Evolutionary conservation across 2,797 vertebrate genomes (phyloP), one percentile per base, ranked within the genome.

Genomic region (Oreortyx pictus): DNA sequence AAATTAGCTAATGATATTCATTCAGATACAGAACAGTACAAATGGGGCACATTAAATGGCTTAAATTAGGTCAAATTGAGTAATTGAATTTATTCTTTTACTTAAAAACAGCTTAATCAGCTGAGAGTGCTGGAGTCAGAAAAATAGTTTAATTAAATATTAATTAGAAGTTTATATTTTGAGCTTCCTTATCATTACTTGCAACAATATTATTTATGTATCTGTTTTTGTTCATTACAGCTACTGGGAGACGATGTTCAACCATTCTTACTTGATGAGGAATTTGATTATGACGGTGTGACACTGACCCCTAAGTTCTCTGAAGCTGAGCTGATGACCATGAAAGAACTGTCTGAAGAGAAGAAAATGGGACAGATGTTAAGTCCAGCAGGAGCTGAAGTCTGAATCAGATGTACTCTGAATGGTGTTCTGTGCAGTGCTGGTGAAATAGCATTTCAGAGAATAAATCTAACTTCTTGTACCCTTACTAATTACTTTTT

Each of bases 271-370:
- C 94, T 98, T 67, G 97, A 98, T 95, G 97, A 97, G 79, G 95
- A 97, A 76, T 98, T 98, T 95, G 98, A 98, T 96, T 98, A 98
- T 82, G 97, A 98, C 80, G 81, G n/a, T 11, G 97, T 98, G 73
- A 47, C 61, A 27, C 96, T 98, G 61, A 98, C 97, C 61, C 97
- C 96, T 25, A 98, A 97, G 89, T 97, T 97, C 84, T 95, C 96
- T 59, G 84, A 94, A 93, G 90, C 80, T 60, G 97, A 98, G 88
- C 76, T 97, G 54, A 95, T 96, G 25, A 49, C 85, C 46, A 12
- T 97, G 65, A 37, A 5, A 61, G 56, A 87, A 13, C 54, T 83
- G 2, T 78, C 73, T 74, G 75, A 92, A 61, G 84, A 86, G 27
- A 94, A 75, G 75, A 82, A 47, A 64, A 56, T 7, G n/a, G 41